Base-by-base conservation (phyloP, 1,140 invertebrate species). In the Geopemphigus sp. region DNA sequence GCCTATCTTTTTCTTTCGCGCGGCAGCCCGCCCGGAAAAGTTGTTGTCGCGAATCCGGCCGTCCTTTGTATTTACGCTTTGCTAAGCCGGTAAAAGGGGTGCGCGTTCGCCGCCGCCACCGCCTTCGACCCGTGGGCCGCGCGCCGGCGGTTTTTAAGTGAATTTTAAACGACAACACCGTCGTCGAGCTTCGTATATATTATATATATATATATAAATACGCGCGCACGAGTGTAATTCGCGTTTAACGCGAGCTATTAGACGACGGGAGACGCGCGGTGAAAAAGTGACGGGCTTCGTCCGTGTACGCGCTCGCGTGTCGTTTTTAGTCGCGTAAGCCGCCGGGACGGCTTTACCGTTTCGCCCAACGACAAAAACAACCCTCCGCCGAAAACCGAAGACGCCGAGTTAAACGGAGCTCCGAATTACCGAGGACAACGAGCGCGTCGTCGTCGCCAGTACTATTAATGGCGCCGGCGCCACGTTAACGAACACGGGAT, bases 91-190 rank as follows among this genome's bases (percentile, higher is more conserved):
- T 78, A 63, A 78, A 78, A 78, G 57, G 74, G 74, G 74, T 76
- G 72, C 72, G 29, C 29, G 53, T n/a, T n/a, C 24, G 19, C 53
- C 53, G 29, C 53, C 64, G 32, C 19, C 39, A 12, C 39, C n/a
- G 32, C 39, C 64, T n/a, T 8, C 64, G 32, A 45, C 19, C 32
- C 29, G 29, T 32, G 1, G 29, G 26, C 15, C 29, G 4, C 15
- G 53, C 11, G 63, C 22, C 24, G 45, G 66, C 11, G 66, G 66
- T 29, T 78, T 78, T 78, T 78, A 78, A 78, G 74, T 78, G 74
- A 78, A 78, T 78, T 78, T 78, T 78, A 78, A 78, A 78, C 63
- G 74, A 78, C 74, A 78, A 78, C 74, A 72, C 57, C 74, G 74
- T 50, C 74, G 14, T 17, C 22, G 57, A 11, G 39, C 74, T 47